phyloP scores from a whole-genome alignment of 2,888 invertebrate genomes.

The Andrena praecox region DNA sequence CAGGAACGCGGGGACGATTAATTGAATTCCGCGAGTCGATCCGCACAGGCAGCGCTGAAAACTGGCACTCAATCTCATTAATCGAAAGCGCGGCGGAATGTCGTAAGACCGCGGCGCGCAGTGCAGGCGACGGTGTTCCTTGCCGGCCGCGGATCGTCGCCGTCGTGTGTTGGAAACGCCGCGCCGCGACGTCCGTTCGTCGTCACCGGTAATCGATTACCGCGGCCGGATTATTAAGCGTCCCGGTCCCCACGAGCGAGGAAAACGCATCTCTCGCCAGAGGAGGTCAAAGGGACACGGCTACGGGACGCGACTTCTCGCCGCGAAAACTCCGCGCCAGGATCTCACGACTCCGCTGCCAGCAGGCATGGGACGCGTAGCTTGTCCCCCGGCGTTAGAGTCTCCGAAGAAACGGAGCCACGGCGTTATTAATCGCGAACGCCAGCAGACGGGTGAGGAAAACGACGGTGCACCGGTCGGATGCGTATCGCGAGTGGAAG shows the following conservation, averaged over 20 bases:
- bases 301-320: slow-evolving; percentile 49
- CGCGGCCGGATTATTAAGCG: slow-evolving; percentile 67
- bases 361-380: slow-evolving; percentile 6
- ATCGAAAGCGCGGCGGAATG: slow-evolving; percentile 71
- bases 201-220: slow-evolving; percentile 70
- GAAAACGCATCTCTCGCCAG: slow-evolving; percentile 58
- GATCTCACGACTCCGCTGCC: slow-evolving; percentile 41
- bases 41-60: slow-evolving; percentile 60
- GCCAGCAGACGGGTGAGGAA: slow-evolving; percentile 16
- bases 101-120: slow-evolving; percentile 46
- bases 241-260: slow-evolving; percentile 49
- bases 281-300: slow-evolving; percentile 69
- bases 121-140: slow-evolving; percentile 22
- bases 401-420: slow-evolving; percentile 14
- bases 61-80: slow-evolving; percentile 70
- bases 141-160: slow-evolving; percentile 57
- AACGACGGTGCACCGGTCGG: not conserved
- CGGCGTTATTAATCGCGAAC: slow-evolving; percentile 49
- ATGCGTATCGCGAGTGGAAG: no score
- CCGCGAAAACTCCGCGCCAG: slow-evolving; percentile 53
- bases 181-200: slow-evolving; percentile 58
- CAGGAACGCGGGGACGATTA: slow-evolving; percentile 70
- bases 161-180: slow-evolving; percentile 27
- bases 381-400: slow-evolving; percentile 17
- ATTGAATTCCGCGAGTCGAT: slow-evolving; percentile 61